Percentiles rank a stretch among this genome's conserved stretches.
Conservation (phyloP, 2,113 vertebrate species). For the Mobula birostris region DNA sequence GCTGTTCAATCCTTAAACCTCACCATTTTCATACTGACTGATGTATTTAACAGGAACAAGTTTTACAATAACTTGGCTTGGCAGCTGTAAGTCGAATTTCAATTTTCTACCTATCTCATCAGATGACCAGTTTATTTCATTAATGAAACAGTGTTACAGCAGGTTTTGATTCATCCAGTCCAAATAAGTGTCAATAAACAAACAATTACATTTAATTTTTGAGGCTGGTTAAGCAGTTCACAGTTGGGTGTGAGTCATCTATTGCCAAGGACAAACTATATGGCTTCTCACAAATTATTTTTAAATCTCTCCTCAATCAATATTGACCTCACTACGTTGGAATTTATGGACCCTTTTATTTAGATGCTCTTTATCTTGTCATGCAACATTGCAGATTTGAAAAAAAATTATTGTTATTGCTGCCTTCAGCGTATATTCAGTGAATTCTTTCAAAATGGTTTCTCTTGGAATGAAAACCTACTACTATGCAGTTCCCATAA, state of each 20-base stretch:
- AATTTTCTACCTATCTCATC: background rate
- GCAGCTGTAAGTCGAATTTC: background rate
- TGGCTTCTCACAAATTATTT: background rate
- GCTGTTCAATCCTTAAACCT: background rate
- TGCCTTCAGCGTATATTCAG: background rate
- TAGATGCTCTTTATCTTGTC: background rate
- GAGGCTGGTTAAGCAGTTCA: background rate
- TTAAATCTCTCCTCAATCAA: constrained; percentile 6
- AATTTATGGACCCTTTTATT: constrained; percentile 12
- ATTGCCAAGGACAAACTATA: background rate
- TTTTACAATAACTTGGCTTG: background rate
- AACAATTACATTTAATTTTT: constrained; percentile 1
- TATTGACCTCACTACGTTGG: constrained; percentile 9
- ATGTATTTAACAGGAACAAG: background rate
- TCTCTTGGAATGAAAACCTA: background rate
- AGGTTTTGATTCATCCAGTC: background rate
- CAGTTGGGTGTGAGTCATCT: background rate
- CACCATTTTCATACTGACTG: background rate
- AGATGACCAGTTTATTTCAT: background rate
- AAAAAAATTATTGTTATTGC: background rate
- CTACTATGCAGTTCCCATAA: background rate
- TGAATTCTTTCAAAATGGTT: background rate
- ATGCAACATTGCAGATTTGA: background rate
- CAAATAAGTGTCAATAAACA: background rate
- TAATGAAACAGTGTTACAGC: background rate